Base-by-base conservation (phyloP, 2,113 vertebrate genomes). In the Nesogale talazaci region DNA sequence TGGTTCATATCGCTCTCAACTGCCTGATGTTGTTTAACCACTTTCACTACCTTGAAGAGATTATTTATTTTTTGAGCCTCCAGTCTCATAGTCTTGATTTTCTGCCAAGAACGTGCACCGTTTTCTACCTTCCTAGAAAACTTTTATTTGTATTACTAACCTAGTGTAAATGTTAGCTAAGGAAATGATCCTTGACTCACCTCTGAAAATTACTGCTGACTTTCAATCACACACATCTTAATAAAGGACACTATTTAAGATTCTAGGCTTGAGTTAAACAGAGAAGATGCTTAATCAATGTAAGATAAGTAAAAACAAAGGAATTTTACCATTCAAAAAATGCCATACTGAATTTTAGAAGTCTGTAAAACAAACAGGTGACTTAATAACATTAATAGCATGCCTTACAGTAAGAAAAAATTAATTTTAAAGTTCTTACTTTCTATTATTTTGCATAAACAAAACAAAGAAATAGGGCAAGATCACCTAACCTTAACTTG, bases 241-340 rank as follows among this genome's bases (percentile, higher is more conserved):
- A 57, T 81, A 94, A 94, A n/a, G 75, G 61, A 91, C 19, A 87
- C 70, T 40, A 81, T 83, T 46, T 94, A 90, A 94, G 23, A 89
- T 65, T 34, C 72, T 72, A 90, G 90, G 15, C 59, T 88, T 15
- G 1, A 91, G 34, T 74, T 52, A 40, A 52, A 83, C 17, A 27
- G 72, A 86, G 83, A 12, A 90, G 46, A 92, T 81, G 20, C 8
- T 86, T 38, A 84, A 52, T 52, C 46, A 52, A 29, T 25, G 93
- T 72, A 29, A 25, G 12, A 4, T 57, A 52, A 77, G 82, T 90
- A 90, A 89, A 92, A 84, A 17, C 59, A 46, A 94, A 93, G 42
- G 9, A 57, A 75, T 67, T 52, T 76, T 88, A 87, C 23, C 25
- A 78, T 91, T 91, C 59, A 89, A 74, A 83, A 85, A 95, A 83